Base-by-base conservation (phyloP, 1,140 invertebrate genomes). In the Trinorchestia longiramus region DNA sequence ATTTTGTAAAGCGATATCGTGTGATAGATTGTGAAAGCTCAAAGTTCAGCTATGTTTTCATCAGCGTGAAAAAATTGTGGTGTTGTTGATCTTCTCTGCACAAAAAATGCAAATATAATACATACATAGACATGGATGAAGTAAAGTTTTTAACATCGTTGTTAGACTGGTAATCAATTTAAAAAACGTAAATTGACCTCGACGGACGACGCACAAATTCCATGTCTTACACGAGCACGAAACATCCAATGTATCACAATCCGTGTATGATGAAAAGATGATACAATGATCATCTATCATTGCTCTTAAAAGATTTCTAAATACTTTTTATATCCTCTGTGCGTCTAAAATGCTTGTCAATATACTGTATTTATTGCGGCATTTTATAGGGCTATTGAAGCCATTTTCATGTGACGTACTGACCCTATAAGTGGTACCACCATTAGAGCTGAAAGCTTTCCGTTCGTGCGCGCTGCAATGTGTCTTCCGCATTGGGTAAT, bases 401-500 rank as follows among this genome's bases (percentile, higher is more conserved):
- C 62, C 62, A 77, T 77, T 77, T 77, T 3, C 62, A 11, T 3
- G 62, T 77, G 62, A 77, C 62, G 62, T 77, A 77, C 62, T 77
- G 62, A 77, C 62, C 62, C 62, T 77, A 77, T 77, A 77, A 77
- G 62, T 77, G 62, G 62, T 77, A 36, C 62, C 62, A 36, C 62
- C 62, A 77, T 77, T 77, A 77, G 62, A 36, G 62, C 62, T 77
- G 62, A 77, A 36, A 77, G 62, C 62, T 77, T 77, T 77, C 62
- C 62, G 62, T 77, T 77, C 62, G 62, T 77, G 62, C 62, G 62
- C 11, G 62, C 62, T 77, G 62, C 62, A 90, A 90, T 43, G n/a
- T 41, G n/a, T 90, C 43, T 90, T 43, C 88, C n/a, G 88, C 43
- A 90, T 90, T 41, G 88, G 88, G 43, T 90, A 42, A 90, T 90